Conservation (phyloP, 2,797 vertebrate species). For the Macropodus opercularis region DNA sequence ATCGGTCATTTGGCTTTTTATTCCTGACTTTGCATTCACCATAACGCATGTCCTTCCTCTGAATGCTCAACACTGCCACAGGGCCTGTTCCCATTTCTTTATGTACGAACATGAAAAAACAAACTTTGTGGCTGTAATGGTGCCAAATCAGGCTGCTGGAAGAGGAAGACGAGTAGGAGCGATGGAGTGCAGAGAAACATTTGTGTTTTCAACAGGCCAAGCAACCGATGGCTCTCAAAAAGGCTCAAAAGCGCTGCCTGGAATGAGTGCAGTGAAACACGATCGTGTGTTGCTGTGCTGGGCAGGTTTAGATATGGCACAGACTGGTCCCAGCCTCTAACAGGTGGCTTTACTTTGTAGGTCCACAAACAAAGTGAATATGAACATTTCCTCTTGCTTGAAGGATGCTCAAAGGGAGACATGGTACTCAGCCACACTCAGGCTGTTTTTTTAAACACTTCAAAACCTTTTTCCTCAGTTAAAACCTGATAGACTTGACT, state of each 20-base stretch:
- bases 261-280: conserved; percentile 17
- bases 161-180: neutral
- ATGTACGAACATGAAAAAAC: conserved; percentile 36
- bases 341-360: neutral
- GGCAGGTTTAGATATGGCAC: neutral
- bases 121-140: conserved; percentile 27
- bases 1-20: conserved; percentile 37
- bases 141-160: conserved; percentile 27
- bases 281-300: conserved; percentile 5
- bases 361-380: conserved; percentile 3
- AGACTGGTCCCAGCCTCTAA: neutral
- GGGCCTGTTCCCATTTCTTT: conserved; percentile 47
- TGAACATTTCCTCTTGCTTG: neutral
- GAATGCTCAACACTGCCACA: conserved; percentile 4
- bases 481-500: conserved; percentile 3
- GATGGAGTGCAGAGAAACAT: neutral
- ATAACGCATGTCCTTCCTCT: conserved; percentile 20
- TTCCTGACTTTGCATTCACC: conserved; percentile 34
- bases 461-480: neutral
- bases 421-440: too few species aligned
- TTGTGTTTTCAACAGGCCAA: conserved; percentile 7
- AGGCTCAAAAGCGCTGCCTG: conserved; percentile 16
- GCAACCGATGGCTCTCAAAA: conserved; percentile 32
- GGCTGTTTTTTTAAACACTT: too few species aligned
- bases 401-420: neutral